These are phyloP conservation scores for Dasypogon diadema DNA, from an alignment of 2,888 invertebrate species.

Conservation along the genomic window DNA sequence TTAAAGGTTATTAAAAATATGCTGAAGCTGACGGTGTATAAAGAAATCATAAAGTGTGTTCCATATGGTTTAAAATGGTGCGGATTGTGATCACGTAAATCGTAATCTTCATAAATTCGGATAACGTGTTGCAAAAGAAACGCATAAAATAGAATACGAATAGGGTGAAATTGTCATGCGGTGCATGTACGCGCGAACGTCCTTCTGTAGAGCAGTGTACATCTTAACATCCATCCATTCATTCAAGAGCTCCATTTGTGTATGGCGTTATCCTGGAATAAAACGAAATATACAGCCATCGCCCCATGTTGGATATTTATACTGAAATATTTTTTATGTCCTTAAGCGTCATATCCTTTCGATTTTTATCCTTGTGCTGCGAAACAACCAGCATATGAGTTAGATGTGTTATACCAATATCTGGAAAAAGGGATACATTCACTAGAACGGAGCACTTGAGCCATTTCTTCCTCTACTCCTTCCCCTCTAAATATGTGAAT, in stretches of 20 bases:
- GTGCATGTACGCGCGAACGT: not conserved
- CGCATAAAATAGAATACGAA: not conserved
- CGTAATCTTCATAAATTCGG: not conserved
- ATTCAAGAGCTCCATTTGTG: conserved; percentile 31
- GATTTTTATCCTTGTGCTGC: conserved; percentile 18
- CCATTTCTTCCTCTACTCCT: not conserved
- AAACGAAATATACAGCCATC: conserved; percentile 36
- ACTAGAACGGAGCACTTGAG: conserved; percentile 22
- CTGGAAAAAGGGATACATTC: not conserved
- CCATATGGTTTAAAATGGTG: not conserved
- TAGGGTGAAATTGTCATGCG: not conserved
- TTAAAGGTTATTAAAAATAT: too few species aligned
- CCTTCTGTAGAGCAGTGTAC: conserved; percentile 1
- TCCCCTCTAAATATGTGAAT: conserved; percentile 20
- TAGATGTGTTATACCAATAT: not conserved
- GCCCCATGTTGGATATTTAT: conserved; percentile 26
- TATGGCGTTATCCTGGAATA: conserved; percentile 27
- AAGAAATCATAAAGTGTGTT: not conserved
- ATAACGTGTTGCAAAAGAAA: not conserved
- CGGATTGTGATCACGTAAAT: not conserved
- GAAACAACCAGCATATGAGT: conserved; percentile 29
- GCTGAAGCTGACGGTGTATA: too few species aligned
- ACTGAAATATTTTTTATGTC: conserved; percentile 27
- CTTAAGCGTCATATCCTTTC: conserved; percentile 37
- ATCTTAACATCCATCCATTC: conserved; percentile 10